Percentiles rank a stretch among this genome's conserved stretches.
Conservation (phyloP, 2,797 vertebrate species). For the Cephalopachus bancanus region DNA sequence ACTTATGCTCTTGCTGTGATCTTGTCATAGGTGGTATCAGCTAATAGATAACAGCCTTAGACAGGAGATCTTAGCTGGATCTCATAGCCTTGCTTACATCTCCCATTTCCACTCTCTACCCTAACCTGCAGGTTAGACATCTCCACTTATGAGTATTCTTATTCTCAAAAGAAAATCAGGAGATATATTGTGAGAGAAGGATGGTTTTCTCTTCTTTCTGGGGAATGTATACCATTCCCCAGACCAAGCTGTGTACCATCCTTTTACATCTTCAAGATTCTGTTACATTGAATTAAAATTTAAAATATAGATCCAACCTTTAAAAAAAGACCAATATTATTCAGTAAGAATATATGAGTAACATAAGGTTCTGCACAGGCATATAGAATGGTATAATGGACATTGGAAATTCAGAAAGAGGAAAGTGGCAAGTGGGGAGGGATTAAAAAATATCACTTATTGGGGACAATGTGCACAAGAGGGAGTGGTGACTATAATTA, state of each 20-base stretch:
- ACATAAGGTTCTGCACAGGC: background rate
- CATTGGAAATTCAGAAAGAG: no score
- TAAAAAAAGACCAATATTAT: background rate
- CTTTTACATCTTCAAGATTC: no score
- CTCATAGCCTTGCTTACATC: background rate
- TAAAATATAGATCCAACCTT: no score
- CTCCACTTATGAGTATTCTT: background rate
- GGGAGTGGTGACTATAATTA: no score
- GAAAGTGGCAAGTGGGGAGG: no score
- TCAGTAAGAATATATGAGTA: background rate
- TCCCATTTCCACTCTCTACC: background rate
- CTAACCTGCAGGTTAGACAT: background rate
- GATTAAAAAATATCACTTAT: no score
- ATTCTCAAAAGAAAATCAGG: background rate
- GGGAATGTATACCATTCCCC: no score
- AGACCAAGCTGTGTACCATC: no score
- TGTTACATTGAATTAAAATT: no score
- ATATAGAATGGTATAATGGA: no score
- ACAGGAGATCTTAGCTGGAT: background rate
- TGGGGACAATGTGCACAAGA: no score
- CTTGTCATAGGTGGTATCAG: background rate
- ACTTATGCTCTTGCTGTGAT: background rate
- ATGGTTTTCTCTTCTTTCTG: no score
- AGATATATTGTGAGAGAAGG: background rate
- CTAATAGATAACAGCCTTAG: background rate